Percentiles rank a stretch among this genome's conserved stretches.
Conservation (phyloP, 2,797 vertebrate genomes). For the Scyliorhinus canicula region DNA sequence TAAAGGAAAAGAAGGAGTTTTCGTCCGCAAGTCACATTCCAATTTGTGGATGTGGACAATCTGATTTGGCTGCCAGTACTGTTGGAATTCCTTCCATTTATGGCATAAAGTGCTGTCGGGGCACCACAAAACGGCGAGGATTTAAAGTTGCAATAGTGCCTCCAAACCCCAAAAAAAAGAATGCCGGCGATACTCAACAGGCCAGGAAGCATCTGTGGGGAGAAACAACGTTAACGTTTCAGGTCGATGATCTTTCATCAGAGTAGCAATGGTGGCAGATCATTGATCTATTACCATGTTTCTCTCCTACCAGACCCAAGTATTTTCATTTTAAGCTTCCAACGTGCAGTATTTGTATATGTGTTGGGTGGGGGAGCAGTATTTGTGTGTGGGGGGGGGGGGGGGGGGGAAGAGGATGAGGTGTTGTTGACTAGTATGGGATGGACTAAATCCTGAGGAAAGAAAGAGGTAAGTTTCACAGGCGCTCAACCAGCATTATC, state of each 20-base stretch:
- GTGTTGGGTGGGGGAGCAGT: too few species aligned
- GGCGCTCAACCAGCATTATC: background rate
- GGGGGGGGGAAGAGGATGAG: too few species aligned
- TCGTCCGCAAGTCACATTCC: background rate
- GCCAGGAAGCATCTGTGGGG: too few species aligned
- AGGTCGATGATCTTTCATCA: too few species aligned
- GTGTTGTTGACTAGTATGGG: background rate
- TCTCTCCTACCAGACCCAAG: too few species aligned
- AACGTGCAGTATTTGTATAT: too few species aligned
- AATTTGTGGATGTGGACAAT: background rate
- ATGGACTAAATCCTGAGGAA: background rate
- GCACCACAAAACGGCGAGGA: background rate
- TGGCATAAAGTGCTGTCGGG: background rate
- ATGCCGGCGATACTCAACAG: too few species aligned
- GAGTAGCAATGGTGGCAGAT: too few species aligned
- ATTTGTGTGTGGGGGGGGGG: too few species aligned
- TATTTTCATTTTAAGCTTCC: too few species aligned
- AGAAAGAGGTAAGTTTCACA: background rate
- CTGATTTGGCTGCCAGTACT: background rate
- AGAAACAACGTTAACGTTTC: too few species aligned
- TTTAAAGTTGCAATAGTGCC: background rate
- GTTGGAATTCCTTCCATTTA: background rate
- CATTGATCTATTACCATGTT: too few species aligned
- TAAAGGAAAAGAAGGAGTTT: background rate
- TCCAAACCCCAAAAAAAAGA: background rate